phyloP scores from a whole-genome alignment of 2,113 vertebrate genomes.

The Hyla sarda region DNA sequence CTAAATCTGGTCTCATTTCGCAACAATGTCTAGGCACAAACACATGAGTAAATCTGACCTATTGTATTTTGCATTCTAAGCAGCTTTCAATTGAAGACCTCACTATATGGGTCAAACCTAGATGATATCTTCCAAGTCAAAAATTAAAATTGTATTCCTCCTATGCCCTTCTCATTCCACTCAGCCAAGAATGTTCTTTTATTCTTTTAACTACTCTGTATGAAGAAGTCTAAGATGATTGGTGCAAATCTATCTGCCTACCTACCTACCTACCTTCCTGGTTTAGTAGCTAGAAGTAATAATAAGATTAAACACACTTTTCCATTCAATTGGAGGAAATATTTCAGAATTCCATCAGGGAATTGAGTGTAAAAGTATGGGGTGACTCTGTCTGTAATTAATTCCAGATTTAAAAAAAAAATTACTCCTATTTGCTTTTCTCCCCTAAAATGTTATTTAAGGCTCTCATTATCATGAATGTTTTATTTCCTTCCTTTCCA shows the following conservation, averaged over 20 bases:
- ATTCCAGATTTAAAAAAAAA: background rate
- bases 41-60: too few relatives aligned
- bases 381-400: background rate
- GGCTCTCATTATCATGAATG: background rate
- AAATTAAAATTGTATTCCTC: background rate
- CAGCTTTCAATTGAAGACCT: background rate
- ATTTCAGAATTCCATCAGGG: background rate
- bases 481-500: background rate
- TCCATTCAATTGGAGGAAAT: background rate
- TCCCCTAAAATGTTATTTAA: slow-evolving; percentile 8
- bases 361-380: too few relatives aligned
- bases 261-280: too few relatives aligned
- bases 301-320: background rate
- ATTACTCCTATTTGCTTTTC: background rate
- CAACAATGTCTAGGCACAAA: too few relatives aligned
- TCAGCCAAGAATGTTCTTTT: background rate
- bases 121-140: background rate
- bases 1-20: too few relatives aligned
- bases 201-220: background rate
- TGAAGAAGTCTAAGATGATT: background rate
- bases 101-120: background rate
- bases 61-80: too few relatives aligned
- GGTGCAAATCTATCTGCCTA: too few relatives aligned
- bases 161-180: background rate
- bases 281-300: background rate